Evolutionary conservation across 2,888 invertebrate species (phyloP), one percentile per base, ranked within the genome.

Genomic region (Caenorhabditis sp.): DNA sequence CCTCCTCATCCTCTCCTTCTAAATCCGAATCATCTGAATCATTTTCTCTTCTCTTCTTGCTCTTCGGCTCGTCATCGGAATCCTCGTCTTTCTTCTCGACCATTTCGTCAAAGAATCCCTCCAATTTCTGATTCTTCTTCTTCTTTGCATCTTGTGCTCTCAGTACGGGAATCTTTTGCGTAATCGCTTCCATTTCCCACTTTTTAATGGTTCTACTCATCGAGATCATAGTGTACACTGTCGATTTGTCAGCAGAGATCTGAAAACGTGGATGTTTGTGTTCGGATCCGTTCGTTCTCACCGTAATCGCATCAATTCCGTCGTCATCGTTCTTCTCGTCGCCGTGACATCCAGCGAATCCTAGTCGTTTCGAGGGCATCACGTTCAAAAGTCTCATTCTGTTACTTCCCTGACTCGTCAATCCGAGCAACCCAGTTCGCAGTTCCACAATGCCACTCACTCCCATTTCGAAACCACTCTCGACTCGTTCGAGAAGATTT

Each of bases 361-460:
- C 83, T 9, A 86, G 66, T 22, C 81, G 55, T 35, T 84, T 83
- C 52, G 80, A 83, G 22, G 86, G 86, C 72, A 81, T 80, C 24
- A 85, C 82, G 74, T 86, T 82, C 58, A 83, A 53, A 26, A 86
- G 45, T 41, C 77, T 68, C 30, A 83, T 32, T 27, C 70, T 58
- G 32, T 75, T 77, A 39, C 78, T 79, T 35, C 73, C 70, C 15
- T 73, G 65, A 62, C 80, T 80, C 6, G 74, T 56, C 6, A 80
- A 41, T n/a, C 76, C 53, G 13, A 83, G 66, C 8, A 83, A 52
- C 2, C 83, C 81, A 8, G 35, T 26, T 24, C 80, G 22, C 27
- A 80, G 65, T 35, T 82, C 72, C 2, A 80, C 72, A 20, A 82
- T 70, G 45, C 75, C 74, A 50, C 56, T 71, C 3, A 79, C 79